phyloP scores from a whole-genome alignment of 2,113 vertebrate species.

The Datnioides undecimradiatus region DNA sequence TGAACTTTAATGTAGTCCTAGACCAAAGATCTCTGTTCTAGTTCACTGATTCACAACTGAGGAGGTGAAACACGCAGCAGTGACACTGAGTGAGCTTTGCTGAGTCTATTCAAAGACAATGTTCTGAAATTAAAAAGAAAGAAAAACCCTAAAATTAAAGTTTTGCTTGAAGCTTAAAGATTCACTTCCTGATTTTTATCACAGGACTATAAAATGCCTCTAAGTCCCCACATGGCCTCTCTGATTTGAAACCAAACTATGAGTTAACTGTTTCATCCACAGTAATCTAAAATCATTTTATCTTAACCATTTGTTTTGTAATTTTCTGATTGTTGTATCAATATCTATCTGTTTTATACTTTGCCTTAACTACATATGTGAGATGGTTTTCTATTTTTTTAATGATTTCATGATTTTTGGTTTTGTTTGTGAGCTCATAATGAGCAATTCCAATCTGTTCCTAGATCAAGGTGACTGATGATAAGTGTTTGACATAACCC shows the following conservation, averaged over 20 bases:
- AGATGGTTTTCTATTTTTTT: too few species aligned
- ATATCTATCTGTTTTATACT: too few species aligned
- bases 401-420: too few species aligned
- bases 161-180: slow-evolving; percentile 54
- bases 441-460: too few species aligned
- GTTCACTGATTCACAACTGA: slow-evolving; percentile 43
- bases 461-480: too few species aligned
- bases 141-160: neutral
- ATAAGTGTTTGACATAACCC: too few species aligned
- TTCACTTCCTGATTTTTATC: slow-evolving; percentile 69
- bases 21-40: slow-evolving; percentile 33
- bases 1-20: neutral
- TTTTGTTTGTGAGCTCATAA: too few species aligned
- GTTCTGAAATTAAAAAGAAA: neutral
- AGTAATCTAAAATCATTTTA: too few species aligned
- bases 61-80: slow-evolving; percentile 12
- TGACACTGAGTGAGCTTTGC: neutral
- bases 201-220: slow-evolving; percentile 27
- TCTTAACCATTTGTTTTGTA: too few species aligned
- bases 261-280: neutral
- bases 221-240: neutral
- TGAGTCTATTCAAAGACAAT: slow-evolving; percentile 18
- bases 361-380: too few species aligned
- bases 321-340: too few species aligned
- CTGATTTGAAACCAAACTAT: slow-evolving; percentile 7